phyloP scores from a whole-genome alignment of 1,140 invertebrate genomes.

The Drosophila seguyi region DNA sequence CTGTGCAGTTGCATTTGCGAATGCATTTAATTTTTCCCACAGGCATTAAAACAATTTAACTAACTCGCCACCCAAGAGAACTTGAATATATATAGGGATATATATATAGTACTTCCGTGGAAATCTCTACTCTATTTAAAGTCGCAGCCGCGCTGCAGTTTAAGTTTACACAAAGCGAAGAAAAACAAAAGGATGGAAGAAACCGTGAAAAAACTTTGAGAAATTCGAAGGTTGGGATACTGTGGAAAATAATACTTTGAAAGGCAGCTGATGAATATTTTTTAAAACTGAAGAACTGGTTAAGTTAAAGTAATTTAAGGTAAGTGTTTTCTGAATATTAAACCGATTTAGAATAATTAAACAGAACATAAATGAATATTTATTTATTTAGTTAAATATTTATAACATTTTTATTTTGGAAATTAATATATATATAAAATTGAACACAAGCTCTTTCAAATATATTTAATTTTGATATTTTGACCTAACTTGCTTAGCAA shows the following conservation, averaged over 20 bases:
- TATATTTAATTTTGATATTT: not conserved
- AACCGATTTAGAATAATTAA: not conserved
- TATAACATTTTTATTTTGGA: too few species aligned
- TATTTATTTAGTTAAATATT: too few species aligned
- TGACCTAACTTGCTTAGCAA: too few species aligned
- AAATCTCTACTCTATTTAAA: conserved; percentile 25
- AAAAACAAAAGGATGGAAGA: conserved; percentile 24
- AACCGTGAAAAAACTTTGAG: not conserved
- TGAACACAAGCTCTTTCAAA: not conserved
- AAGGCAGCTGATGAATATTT: not conserved
- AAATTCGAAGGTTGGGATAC: not conserved
- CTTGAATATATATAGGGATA: conserved; percentile 3
- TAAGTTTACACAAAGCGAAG: conserved; percentile 36
- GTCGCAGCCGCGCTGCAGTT: conserved; percentile 20
- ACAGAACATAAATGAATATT: too few species aligned
- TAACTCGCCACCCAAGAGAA: conserved; percentile 7
- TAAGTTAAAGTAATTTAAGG: not conserved
- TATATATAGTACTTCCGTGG: not conserved
- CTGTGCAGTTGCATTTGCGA: conserved; percentile 27
- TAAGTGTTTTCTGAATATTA: too few species aligned
- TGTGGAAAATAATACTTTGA: not conserved
- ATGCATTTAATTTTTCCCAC: conserved; percentile 55
- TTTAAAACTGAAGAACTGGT: not conserved
- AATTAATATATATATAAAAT: too few species aligned
- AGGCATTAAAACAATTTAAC: conserved; percentile 65